Conservation (phyloP, 2,113 vertebrate species). For the Coptodon bakossiorum region DNA sequence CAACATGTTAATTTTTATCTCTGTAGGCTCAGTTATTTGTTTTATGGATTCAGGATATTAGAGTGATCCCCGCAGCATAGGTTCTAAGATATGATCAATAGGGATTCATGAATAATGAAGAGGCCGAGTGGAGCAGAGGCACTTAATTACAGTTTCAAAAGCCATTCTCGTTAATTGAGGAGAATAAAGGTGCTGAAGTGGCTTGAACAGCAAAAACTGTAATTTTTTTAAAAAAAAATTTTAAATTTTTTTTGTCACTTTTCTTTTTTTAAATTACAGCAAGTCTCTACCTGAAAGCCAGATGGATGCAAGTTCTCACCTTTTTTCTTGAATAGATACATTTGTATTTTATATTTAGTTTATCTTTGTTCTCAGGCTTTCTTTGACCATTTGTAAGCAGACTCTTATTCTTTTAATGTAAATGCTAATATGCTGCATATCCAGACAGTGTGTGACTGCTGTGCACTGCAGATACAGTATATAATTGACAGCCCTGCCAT, state of each 20-base stretch:
- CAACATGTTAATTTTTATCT: conserved; percentile 41
- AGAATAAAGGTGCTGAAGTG: conserved; percentile 90
- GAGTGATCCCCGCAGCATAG: conserved; percentile 73
- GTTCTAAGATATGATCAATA: conserved; percentile 88
- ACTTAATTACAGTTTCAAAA: conserved; percentile 96
- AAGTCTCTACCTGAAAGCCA: neutral
- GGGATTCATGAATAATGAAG: conserved; percentile 88
- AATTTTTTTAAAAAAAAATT: neutral
- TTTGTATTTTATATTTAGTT: neutral
- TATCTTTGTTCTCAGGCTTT: conserved; percentile 5
- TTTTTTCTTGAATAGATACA: neutral
- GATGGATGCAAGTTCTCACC: neutral
- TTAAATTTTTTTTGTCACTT: conserved; percentile 49
- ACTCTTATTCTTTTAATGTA: conserved; percentile 54
- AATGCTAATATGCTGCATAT: conserved; percentile 37
- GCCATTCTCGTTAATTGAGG: conserved; percentile 93
- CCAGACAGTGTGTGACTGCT: conserved; percentile 29
- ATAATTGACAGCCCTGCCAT: conserved; percentile 91
- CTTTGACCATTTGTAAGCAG: conserved; percentile 43
- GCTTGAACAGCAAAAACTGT: conserved; percentile 74
- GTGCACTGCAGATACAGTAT: conserved; percentile 78
- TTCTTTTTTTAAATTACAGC: neutral
- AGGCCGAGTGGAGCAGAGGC: conserved; percentile 75
- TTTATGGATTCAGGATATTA: conserved; percentile 72
- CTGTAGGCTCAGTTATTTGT: conserved; percentile 59